Conservation (phyloP, 1,140 invertebrate species). For the Coptotermes formosanus region DNA sequence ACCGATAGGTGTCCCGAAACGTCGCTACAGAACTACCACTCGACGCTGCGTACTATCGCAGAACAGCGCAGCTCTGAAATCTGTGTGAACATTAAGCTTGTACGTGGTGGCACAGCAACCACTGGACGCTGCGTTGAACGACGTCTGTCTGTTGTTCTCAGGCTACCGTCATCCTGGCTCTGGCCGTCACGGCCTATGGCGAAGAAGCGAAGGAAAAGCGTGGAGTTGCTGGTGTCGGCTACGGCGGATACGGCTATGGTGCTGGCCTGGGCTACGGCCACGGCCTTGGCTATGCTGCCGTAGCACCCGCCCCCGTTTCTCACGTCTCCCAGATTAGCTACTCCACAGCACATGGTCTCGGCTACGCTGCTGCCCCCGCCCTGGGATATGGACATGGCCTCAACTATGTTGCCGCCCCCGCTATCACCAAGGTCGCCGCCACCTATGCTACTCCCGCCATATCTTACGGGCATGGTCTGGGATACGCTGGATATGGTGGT, state of each 20-base stretch:
- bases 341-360: not conserved
- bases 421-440: slow-evolving; percentile 31
- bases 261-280: not conserved
- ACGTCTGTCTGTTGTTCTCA: not conserved
- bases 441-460: slow-evolving; percentile 5
- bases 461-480: not conserved
- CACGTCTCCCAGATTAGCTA: not conserved
- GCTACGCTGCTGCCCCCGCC: not conserved
- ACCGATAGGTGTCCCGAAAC: no score
- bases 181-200: slow-evolving; percentile 26
- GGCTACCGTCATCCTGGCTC: slow-evolving; percentile 26
- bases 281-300: no score
- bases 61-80: no score
- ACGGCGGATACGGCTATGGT: slow-evolving; percentile 12
- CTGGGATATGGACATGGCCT: slow-evolving; percentile 25
- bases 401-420: slow-evolving; percentile 30
- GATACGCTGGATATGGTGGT: not conserved
- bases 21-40: no score
- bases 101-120: no score
- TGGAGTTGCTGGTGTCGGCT: slow-evolving; percentile 28
- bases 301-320: not conserved
- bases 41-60: no score
- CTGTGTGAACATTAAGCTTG: no score
- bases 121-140: no score
- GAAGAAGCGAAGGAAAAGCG: slow-evolving; percentile 33